Evolutionary conservation across 2,113 vertebrate species (phyloP).

Genomic region (Sciurus niger): DNA sequence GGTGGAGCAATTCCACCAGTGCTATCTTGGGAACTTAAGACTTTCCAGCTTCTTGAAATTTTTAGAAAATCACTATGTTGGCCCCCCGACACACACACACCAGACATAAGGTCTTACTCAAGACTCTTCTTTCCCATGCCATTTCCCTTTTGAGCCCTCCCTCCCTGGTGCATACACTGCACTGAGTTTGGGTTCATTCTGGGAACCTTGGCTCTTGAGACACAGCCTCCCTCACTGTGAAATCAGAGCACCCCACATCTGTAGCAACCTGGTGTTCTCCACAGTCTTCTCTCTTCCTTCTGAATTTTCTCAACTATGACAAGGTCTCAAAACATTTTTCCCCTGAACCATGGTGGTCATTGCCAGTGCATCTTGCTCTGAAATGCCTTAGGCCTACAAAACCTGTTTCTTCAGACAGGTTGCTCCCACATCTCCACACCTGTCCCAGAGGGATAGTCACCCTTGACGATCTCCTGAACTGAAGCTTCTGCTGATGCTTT

Average conservation of each 20-base stretch:
- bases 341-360: neutral
- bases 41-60: neutral
- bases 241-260: neutral
- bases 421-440: neutral
- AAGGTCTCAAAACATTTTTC: neutral
- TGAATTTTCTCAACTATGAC: neutral
- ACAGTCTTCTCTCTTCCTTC: neutral
- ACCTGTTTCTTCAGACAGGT: neutral
- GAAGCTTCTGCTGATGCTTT: neutral
- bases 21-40: neutral
- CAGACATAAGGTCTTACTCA: neutral
- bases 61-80: neutral
- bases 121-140: neutral
- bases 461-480: neutral
- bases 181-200: neutral
- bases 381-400: neutral
- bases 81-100: neutral
- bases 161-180: neutral
- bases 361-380: neutral
- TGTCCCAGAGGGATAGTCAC: neutral
- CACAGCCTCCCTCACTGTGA: neutral
- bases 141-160: neutral
- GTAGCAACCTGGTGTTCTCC: neutral
- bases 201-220: neutral
- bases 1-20: neutral